A percentile compares a stretch with the other conserved stretches of the same genome.
Evolutionary conservation across 92 coral and sea anemone species (phyloP).

Genomic region (Muricea muricata): DNA sequence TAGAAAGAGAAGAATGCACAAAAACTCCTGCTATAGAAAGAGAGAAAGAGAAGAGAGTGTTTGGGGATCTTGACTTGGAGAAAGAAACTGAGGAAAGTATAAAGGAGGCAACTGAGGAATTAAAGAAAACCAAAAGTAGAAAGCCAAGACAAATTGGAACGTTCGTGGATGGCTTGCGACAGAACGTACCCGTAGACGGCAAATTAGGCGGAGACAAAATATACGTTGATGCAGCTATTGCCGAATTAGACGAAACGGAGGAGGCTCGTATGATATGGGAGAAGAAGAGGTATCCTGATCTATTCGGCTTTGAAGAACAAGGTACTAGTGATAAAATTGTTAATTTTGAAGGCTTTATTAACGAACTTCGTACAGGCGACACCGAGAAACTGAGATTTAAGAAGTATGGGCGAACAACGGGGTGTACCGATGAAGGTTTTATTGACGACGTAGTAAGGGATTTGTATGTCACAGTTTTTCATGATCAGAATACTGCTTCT

Average conservation of each 20-base stretch:
- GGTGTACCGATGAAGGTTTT: neutral
- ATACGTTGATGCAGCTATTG: slow-evolving; percentile 52
- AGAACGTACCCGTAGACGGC: no score
- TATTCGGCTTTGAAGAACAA: neutral
- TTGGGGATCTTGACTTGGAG: no score
- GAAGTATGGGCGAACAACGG: neutral
- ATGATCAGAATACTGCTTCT: neutral
- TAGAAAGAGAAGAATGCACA: no score
- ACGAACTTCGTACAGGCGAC: neutral
- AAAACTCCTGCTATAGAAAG: no score
- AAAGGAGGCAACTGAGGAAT: no score
- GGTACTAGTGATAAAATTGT: neutral
- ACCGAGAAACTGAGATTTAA: no score
- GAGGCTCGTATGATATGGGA: neutral
- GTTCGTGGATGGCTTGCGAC: slow-evolving; percentile 13
- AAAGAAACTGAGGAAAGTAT: neutral
- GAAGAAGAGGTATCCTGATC: neutral
- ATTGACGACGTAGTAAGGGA: neutral
- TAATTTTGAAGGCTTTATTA: neutral
- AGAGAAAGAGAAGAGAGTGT: no score
- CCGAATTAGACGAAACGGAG: slow-evolving; percentile 17
- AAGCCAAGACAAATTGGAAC: slow-evolving; percentile 40
- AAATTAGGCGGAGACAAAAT: neutral
- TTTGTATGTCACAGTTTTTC: neutral
- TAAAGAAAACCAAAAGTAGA: neutral